phyloP scores from a whole-genome alignment of 1,140 invertebrate species.

The Acromyrmex charruanus region DNA sequence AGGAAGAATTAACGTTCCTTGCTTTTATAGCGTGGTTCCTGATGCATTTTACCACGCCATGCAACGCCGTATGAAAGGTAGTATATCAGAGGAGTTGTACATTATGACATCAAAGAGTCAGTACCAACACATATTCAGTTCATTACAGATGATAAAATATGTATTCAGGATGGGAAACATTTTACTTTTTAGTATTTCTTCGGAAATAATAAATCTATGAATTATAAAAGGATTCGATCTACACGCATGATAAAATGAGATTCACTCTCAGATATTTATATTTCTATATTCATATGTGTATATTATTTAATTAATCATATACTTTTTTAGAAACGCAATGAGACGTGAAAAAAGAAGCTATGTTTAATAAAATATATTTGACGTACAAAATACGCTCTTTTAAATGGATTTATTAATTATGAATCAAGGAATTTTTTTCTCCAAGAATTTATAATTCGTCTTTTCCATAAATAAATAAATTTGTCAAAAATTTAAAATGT shows the following conservation, averaged over 20 bases:
- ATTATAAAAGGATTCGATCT: constrained; percentile 33
- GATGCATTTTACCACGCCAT: background rate
- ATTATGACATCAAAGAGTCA: constrained; percentile 59
- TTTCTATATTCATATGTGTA: background rate
- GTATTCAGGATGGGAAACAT: constrained; percentile 67
- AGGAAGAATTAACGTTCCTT: background rate
- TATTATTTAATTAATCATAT: background rate
- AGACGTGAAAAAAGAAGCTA: too few relatives aligned
- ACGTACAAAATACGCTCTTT: background rate
- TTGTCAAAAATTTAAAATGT: background rate
- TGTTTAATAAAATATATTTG: background rate
- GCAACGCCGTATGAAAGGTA: background rate
- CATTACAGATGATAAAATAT: constrained; percentile 69
- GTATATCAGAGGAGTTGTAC: constrained; percentile 37
- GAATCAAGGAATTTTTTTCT: background rate
- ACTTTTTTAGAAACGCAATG: background rate
- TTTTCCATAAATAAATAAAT: background rate
- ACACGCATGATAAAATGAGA: background rate
- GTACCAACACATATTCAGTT: constrained; percentile 52
- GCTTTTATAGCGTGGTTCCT: constrained; percentile 22
- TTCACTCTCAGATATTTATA: constrained; percentile 24
- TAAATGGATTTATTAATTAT: background rate
- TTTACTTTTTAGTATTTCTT: constrained; percentile 1
- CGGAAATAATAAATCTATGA: constrained; percentile 14
- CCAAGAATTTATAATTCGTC: background rate